Conservation (phyloP, 2,888 invertebrate genomes). For the Parascotia fuliginaria region DNA sequence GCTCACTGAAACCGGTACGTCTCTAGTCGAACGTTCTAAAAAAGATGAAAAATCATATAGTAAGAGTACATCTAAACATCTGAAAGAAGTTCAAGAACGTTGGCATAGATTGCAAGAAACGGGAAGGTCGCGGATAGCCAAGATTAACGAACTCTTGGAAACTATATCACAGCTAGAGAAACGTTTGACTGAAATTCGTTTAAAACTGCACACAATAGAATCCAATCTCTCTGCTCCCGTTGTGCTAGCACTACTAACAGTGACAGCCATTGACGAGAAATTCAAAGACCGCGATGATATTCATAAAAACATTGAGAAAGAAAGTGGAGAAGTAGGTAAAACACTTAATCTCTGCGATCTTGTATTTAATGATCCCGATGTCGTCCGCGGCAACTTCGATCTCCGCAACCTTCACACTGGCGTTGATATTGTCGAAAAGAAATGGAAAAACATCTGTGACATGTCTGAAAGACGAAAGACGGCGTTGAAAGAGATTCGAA, state of each 20-base stretch:
- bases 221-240: slow-evolving; percentile 88
- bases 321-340: slow-evolving; percentile 92
- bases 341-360: slow-evolving; percentile 92
- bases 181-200: slow-evolving; percentile 89
- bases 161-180: slow-evolving; percentile 90
- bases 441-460: slow-evolving; percentile 92
- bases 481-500: slow-evolving; percentile 77
- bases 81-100: slow-evolving; percentile 86
- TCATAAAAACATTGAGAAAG: slow-evolving; percentile 90
- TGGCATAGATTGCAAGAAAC: slow-evolving; percentile 89
- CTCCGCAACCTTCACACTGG: slow-evolving; percentile 88
- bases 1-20: slow-evolving; percentile 89
- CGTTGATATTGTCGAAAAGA: slow-evolving; percentile 90
- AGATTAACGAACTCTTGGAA: slow-evolving; percentile 89
- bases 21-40: slow-evolving; percentile 87
- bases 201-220: slow-evolving; percentile 91
- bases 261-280: slow-evolving; percentile 88
- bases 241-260: slow-evolving; percentile 88
- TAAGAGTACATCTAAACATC: slow-evolving; percentile 85
- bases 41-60: slow-evolving; percentile 85
- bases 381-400: slow-evolving; percentile 90
- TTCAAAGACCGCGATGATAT: slow-evolving; percentile 90
- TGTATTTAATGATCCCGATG: slow-evolving; percentile 90
- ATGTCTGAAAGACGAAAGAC: slow-evolving; percentile 88
- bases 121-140: slow-evolving; percentile 88